Conservation (phyloP, 2,797 vertebrate species). For the Leptoclinus maculatus region DNA sequence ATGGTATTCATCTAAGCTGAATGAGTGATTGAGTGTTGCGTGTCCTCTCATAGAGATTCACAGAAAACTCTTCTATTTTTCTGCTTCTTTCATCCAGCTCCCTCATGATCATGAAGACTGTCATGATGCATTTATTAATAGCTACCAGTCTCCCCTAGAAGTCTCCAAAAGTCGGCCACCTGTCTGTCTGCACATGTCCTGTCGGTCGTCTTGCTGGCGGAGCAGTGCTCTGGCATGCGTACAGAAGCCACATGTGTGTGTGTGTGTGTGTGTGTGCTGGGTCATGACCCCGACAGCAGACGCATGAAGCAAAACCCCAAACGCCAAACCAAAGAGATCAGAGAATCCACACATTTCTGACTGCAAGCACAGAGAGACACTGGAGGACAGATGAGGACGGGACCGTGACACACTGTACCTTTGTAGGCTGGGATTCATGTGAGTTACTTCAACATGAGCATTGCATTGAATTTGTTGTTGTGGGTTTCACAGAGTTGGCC, state of each 20-base stretch:
- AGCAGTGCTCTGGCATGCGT: constrained; percentile 51
- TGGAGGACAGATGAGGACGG: not conserved
- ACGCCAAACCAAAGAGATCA: constrained; percentile 24
- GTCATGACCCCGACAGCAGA: constrained; percentile 55
- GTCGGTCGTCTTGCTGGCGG: constrained; percentile 26
- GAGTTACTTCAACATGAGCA: not conserved
- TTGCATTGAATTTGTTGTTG: not conserved
- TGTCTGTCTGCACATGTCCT: constrained; percentile 55
- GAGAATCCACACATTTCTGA: constrained; percentile 35
- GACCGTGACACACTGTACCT: not conserved
- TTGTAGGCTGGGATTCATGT: not conserved
- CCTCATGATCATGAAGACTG: not conserved
- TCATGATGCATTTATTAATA: not conserved
- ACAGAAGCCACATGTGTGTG: constrained; percentile 61
- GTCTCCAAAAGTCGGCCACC: constrained; percentile 2
- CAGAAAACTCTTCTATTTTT: constrained; percentile 9
- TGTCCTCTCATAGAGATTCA: constrained; percentile 38
- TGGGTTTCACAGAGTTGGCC: not conserved
- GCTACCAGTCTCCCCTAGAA: not conserved
- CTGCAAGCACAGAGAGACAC: constrained; percentile 7
- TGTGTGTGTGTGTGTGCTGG: constrained; percentile 49
- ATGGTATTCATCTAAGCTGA: constrained; percentile 73
- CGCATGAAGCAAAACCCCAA: constrained; percentile 1
- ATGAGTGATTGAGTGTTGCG: constrained; percentile 63
- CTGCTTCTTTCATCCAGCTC: not conserved